phyloP scores from a whole-genome alignment of 2,888 invertebrate species.

The Timema cristinae region DNA sequence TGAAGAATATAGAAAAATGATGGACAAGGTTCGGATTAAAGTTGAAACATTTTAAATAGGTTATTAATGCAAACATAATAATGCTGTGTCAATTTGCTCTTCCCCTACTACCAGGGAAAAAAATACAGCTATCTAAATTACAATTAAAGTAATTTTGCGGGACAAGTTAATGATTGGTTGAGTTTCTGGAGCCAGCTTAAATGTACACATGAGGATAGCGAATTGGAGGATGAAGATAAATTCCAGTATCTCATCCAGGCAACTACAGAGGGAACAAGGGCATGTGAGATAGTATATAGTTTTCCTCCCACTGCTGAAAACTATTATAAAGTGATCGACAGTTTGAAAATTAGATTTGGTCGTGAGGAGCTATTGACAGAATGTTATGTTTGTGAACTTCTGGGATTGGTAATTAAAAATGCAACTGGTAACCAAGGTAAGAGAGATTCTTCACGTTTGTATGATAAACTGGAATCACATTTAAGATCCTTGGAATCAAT shows the following conservation, averaged over 20 bases:
- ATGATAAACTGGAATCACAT: not conserved
- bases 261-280: slow-evolving; percentile 31
- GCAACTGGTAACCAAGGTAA: not conserved
- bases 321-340: slow-evolving; percentile 34
- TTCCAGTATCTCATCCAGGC: slow-evolving; percentile 35
- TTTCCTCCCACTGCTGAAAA: slow-evolving; percentile 35
- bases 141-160: not conserved
- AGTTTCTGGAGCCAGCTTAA: slow-evolving; percentile 35
- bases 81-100: not conserved
- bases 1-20: not conserved
- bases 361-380: not conserved
- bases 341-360: slow-evolving; percentile 8
- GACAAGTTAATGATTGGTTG: slow-evolving; percentile 28
- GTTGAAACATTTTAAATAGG: not conserved
- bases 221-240: slow-evolving; percentile 31
- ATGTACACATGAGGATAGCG: slow-evolving; percentile 34
- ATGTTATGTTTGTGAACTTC: not conserved
- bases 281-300: slow-evolving; percentile 34
- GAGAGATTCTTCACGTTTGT: not conserved
- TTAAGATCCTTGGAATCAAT: slow-evolving; percentile 1
- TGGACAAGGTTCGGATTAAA: not conserved
- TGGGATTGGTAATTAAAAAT: not conserved
- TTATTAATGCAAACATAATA: not conserved
- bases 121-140: not conserved
- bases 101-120: not conserved